Evolutionary conservation across 2,113 vertebrate genomes (phyloP).

Genomic region (Sebastes schlegelii): DNA sequence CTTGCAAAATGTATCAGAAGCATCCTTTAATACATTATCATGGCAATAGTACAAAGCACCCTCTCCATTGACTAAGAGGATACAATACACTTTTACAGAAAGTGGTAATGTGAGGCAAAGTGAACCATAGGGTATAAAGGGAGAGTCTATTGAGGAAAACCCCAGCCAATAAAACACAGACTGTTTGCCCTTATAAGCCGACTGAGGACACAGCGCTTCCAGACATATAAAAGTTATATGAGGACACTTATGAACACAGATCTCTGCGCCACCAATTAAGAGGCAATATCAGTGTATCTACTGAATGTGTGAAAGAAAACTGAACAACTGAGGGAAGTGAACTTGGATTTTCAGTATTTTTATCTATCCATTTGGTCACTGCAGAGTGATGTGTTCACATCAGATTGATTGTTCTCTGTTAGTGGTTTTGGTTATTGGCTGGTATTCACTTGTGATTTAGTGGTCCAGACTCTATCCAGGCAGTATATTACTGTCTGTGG

Average conservation of each 20-base stretch:
- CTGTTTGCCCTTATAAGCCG: conserved; percentile 14
- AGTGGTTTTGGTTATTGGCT: conserved; percentile 25
- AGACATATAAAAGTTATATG: conserved; percentile 1
- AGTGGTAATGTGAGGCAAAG: conserved; percentile 15
- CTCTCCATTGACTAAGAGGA: conserved; percentile 18
- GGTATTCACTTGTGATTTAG: conserved; percentile 22
- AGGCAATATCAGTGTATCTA: neutral
- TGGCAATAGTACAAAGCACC: conserved; percentile 10
- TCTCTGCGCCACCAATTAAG: conserved; percentile 4
- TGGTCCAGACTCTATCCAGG: neutral
- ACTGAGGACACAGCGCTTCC: neutral
- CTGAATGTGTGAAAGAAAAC: conserved; percentile 4
- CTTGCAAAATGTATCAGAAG: conserved; percentile 7
- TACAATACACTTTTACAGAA: conserved; percentile 5
- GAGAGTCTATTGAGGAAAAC: conserved; percentile 11
- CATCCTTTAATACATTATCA: neutral
- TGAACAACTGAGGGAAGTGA: neutral
- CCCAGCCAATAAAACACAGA: conserved; percentile 5
- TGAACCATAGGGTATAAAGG: neutral
- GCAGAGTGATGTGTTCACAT: neutral
- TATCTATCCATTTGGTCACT: neutral
- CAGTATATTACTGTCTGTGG: neutral
- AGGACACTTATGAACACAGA: neutral
- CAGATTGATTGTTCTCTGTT: conserved; percentile 1
- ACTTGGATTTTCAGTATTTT: neutral